Conservation (phyloP, 23 tunicate species). For the Diplosoma virens region DNA sequence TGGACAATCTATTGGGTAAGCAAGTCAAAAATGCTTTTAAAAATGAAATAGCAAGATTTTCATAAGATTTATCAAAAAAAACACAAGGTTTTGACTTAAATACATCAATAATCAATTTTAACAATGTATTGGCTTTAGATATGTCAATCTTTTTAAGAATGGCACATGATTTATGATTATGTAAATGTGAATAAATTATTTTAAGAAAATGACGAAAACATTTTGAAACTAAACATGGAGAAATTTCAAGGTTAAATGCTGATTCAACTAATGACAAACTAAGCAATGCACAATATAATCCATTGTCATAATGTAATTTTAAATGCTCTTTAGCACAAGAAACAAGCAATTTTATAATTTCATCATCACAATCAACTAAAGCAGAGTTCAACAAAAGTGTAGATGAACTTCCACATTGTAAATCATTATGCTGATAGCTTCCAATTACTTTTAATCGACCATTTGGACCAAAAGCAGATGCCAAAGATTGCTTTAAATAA, state of each 20-base stretch:
- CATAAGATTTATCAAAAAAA: neutral
- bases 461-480: constrained; percentile 9
- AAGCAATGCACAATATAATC: constrained; percentile 17
- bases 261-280: constrained; percentile 5
- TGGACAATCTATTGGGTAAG: neutral
- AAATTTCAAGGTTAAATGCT: neutral
- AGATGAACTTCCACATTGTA: constrained; percentile 24
- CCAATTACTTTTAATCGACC: constrained; percentile 5
- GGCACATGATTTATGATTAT: neutral
- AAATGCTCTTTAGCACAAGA: constrained; percentile 8
- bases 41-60: neutral
- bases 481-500: neutral
- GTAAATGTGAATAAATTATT: neutral
- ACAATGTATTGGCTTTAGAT: neutral
- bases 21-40: constrained; percentile 2
- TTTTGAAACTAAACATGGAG: constrained; percentile 12
- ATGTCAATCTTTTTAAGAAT: constrained; percentile 21
- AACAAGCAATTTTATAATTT: constrained; percentile 13
- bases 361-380: neutral
- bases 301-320: constrained; percentile 35
- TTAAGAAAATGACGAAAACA: neutral
- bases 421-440: neutral
- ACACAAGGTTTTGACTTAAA: constrained; percentile 24
- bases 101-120: neutral
- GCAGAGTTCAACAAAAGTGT: neutral